phyloP scores from a whole-genome alignment of 2,797 vertebrate genomes.

The Picus viridis region DNA sequence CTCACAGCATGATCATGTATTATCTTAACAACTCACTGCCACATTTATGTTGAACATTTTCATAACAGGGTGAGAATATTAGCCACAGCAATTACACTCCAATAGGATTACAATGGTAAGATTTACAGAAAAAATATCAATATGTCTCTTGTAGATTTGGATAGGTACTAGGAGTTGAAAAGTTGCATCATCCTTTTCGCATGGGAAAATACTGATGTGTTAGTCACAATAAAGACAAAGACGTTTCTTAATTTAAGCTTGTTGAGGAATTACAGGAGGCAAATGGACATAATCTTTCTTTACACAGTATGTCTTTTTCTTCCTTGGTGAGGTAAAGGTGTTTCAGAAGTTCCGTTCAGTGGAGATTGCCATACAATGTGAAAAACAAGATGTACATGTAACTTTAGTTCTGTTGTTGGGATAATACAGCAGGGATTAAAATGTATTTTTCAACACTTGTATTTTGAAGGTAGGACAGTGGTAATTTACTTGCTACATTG shows the following conservation, averaged over 20 bases:
- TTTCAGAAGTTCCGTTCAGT: constrained; percentile 48
- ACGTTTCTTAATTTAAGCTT: constrained; percentile 44
- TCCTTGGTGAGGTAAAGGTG: constrained; percentile 43
- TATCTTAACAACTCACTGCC: constrained; percentile 81
- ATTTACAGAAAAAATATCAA: constrained; percentile 73
- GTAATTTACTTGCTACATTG: background rate
- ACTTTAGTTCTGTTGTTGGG: constrained; percentile 41
- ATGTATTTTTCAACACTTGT: background rate
- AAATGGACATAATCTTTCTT: constrained; percentile 15
- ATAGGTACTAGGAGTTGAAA: constrained; percentile 32
- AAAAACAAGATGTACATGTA: background rate
- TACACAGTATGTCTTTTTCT: background rate
- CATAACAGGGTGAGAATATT: constrained; percentile 81
- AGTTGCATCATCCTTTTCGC: constrained; percentile 33
- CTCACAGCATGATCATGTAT: constrained; percentile 78
- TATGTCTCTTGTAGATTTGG: constrained; percentile 25
- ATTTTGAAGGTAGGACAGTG: constrained; percentile 25
- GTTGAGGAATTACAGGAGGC: constrained; percentile 24
- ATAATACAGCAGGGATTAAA: constrained; percentile 52
- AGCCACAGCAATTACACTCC: constrained; percentile 84
- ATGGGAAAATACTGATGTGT: background rate
- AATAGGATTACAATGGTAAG: constrained; percentile 83
- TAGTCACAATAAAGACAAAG: constrained; percentile 20
- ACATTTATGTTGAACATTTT: constrained; percentile 81
- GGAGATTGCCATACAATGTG: background rate